Evolutionary conservation across 1,140 invertebrate genomes (phyloP).

Genomic region (Vanessa tameamea): DNA sequence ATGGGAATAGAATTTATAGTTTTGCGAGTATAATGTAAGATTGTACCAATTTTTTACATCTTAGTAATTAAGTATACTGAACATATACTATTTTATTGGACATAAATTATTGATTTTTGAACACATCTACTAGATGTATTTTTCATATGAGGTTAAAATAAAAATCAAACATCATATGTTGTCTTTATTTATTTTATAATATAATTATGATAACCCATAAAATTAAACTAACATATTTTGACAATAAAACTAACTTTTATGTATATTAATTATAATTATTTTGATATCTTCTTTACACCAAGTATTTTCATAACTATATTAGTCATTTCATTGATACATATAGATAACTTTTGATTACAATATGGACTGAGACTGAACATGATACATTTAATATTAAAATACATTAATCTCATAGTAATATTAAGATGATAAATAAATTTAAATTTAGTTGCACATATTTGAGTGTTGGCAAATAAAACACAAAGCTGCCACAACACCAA

Average conservation of each 20-base stretch:
- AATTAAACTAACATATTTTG: conserved; percentile 16
- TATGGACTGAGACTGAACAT: conserved; percentile 1
- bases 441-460: too few species aligned
- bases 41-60: too few species aligned
- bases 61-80: too few species aligned
- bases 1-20: too few species aligned
- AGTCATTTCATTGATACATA: background rate
- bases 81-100: too few species aligned
- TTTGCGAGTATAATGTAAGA: too few species aligned
- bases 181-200: conserved; percentile 1
- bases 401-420: background rate
- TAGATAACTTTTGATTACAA: background rate
- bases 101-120: too few species aligned
- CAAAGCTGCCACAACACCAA: background rate
- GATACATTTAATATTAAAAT: conserved; percentile 1
- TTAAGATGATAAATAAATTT: background rate
- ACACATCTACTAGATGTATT: background rate
- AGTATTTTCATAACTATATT: conserved; percentile 3
- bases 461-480: background rate
- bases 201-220: conserved; percentile 18
- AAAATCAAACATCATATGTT: background rate
- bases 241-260: background rate
- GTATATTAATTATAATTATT: conserved; percentile 4
- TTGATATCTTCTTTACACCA: background rate
- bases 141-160: background rate